A percentile compares a stretch with the other conserved stretches of the same genome.
Evolutionary conservation across 2,113 vertebrate genomes (phyloP).

Genomic region (Microcebus tavaratra): DNA sequence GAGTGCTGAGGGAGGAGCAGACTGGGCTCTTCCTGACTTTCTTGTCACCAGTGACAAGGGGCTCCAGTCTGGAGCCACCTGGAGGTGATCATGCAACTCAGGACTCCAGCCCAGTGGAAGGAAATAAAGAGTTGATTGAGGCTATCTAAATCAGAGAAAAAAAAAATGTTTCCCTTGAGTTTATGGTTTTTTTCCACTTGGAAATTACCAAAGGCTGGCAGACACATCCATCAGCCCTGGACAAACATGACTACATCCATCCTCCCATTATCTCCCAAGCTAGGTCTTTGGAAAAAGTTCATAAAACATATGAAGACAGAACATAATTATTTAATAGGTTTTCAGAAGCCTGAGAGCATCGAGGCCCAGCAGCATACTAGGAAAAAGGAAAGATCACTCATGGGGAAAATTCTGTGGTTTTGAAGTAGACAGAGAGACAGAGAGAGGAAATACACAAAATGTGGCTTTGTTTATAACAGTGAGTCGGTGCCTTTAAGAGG

Average conservation of each 20-base stretch:
- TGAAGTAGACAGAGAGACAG: not conserved
- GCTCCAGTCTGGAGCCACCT: not conserved
- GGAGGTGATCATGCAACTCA: not conserved
- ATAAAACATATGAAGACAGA: not conserved
- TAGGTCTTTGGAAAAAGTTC: conserved; percentile 10
- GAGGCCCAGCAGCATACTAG: not conserved
- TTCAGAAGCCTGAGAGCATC: not conserved
- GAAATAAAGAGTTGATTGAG: not conserved
- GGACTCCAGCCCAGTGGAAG: not conserved
- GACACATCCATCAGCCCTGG: not conserved
- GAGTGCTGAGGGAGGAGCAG: not conserved
- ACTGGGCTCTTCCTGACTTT: not conserved
- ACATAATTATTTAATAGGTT: conserved; percentile 10
- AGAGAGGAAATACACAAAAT: not conserved
- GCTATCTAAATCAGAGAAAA: not conserved
- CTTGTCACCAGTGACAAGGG: not conserved
- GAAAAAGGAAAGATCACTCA: not conserved
- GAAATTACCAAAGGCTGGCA: not conserved
- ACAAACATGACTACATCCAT: not conserved
- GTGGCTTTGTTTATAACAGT: not conserved
- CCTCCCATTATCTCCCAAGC: not conserved
- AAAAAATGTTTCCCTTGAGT: not conserved
- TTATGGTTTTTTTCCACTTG: not conserved
- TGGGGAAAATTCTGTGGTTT: not conserved
- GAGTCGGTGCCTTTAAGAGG: not conserved